phyloP scores from a whole-genome alignment of 2,113 vertebrate species.

The Xerus inauris region DNA sequence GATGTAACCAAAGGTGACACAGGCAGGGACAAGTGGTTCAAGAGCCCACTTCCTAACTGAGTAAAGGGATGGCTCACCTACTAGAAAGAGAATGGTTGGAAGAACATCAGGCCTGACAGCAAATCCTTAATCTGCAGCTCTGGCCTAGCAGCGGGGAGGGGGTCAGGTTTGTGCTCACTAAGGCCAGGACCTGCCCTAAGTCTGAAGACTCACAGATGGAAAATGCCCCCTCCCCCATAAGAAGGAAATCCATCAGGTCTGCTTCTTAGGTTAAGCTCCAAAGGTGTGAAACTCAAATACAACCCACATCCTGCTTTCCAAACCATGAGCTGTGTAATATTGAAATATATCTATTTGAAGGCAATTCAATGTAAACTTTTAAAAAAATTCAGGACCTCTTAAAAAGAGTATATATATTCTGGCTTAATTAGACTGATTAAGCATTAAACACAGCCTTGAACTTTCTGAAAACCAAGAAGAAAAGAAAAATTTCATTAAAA shows the following conservation, averaged over 20 bases:
- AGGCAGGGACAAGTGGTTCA: neutral
- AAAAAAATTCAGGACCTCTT: neutral
- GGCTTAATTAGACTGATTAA: constrained; percentile 52
- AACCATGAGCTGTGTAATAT: neutral
- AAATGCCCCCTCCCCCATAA: neutral
- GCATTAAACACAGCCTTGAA: neutral
- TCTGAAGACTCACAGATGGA: neutral
- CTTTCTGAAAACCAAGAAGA: constrained; percentile 15
- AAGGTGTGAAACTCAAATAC: neutral
- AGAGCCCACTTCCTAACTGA: neutral
- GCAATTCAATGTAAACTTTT: neutral
- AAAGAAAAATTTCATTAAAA: constrained; percentile 24
- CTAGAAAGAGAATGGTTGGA: neutral
- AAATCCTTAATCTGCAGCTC: neutral
- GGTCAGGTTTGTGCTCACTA: accelerated
- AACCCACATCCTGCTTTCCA: neutral
- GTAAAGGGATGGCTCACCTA: neutral
- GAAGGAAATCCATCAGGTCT: neutral
- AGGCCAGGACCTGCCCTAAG: neutral
- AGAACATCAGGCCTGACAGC: neutral
- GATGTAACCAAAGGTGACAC: neutral
- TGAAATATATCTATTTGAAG: neutral
- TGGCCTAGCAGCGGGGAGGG: neutral
- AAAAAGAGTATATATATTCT: neutral
- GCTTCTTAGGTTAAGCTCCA: neutral